A percentile compares a stretch with the other conserved stretches of the same genome.
Conservation (phyloP, 1,140 invertebrate species). For the Nasonia giraulti region DNA sequence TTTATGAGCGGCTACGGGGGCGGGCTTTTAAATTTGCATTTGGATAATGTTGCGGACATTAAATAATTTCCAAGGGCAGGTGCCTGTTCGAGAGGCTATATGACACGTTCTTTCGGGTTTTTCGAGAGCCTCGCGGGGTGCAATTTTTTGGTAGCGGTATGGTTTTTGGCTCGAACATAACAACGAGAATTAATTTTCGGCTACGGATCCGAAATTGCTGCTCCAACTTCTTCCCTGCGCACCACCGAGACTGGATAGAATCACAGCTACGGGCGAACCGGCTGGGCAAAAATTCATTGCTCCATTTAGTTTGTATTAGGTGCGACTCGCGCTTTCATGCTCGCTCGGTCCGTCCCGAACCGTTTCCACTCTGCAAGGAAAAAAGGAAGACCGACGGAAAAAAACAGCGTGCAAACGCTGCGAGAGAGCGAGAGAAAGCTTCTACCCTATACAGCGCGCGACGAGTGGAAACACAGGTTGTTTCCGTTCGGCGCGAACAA, state of each 20-base stretch:
- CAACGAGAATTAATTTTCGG: too few relatives aligned
- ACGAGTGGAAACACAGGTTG: conserved; percentile 39
- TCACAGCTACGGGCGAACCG: neutral
- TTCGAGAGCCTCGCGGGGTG: neutral
- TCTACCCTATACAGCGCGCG: neutral
- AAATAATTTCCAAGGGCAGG: conserved; percentile 35
- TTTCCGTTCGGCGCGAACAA: conserved; percentile 51
- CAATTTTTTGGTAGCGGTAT: neutral
- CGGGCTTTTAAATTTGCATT: conserved; percentile 47
- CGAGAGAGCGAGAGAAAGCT: neutral
- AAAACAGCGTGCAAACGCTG: too few relatives aligned
- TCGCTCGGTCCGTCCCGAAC: neutral
- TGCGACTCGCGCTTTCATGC: conserved; percentile 4
- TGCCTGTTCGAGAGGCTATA: neutral
- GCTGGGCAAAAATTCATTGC: neutral
- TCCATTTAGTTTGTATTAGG: conserved; percentile 47
- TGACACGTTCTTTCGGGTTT: neutral
- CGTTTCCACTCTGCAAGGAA: conserved; percentile 15
- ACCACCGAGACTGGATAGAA: neutral
- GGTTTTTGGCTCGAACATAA: too few relatives aligned
- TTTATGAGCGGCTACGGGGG: conserved; percentile 11
- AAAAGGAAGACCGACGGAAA: neutral
- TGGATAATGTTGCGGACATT: conserved; percentile 35
- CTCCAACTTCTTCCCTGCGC: too few relatives aligned
- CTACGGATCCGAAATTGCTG: too few relatives aligned